Conservation (phyloP, 1,140 invertebrate genomes). For the Heliconius hermathena region DNA sequence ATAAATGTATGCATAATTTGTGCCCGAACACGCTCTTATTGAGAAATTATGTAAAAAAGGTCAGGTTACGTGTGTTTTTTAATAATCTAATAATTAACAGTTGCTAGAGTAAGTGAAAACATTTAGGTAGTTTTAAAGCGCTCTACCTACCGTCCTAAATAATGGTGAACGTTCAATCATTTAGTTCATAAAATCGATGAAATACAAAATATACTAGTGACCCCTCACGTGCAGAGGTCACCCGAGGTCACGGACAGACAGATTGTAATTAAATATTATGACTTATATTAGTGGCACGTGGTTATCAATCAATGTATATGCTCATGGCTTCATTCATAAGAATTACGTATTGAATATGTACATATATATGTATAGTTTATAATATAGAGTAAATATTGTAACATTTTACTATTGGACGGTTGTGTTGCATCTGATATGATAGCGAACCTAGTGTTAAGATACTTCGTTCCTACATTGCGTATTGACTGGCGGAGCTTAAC, state of each 20-base stretch:
- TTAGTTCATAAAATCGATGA: conserved; percentile 1
- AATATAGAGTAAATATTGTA: neutral
- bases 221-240: neutral
- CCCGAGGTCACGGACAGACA: neutral
- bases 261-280: conserved; percentile 10
- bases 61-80: neutral
- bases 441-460: no score
- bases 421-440: no score
- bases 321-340: neutral
- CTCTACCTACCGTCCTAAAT: no score
- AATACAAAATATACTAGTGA: conserved; percentile 1
- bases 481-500: no score
- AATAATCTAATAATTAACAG: neutral
- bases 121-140: no score
- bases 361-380: neutral
- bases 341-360: neutral
- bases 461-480: no score
- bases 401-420: neutral
- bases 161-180: neutral
- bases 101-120: neutral
- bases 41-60: conserved; percentile 21
- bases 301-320: neutral
- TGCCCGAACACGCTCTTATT: conserved; percentile 14
- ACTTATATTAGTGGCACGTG: conserved; percentile 16
- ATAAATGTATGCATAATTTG: conserved; percentile 20